Evolutionary conservation across 2,888 invertebrate species (phyloP), one percentile per base, ranked within the genome.

Genomic region (Julus scandinavius): DNA sequence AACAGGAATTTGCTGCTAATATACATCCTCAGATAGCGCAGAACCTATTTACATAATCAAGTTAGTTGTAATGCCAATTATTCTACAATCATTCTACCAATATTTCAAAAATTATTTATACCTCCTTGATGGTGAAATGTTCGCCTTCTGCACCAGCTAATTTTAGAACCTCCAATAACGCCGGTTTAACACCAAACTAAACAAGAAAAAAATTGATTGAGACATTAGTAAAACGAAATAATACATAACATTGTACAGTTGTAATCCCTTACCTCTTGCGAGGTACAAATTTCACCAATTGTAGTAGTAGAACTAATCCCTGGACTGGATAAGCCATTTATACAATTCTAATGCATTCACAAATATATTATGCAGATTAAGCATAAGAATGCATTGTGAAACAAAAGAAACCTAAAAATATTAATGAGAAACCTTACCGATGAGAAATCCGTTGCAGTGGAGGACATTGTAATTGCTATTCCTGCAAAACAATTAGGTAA

Each of bases 81-180:
- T 17, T 84, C 17, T n/a, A 85, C 40, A 29, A 29, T 29, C 29
- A 29, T 29, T 29, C 29, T 29, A 29, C 29, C 29, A 29, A 29
- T n/a, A 40, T 85, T 85, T 9, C 85, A 85, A 5, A 20, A 84
- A 86, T 50, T 29, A n/a, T 38, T 13, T 6, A n/a, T 45, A 88
- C 88, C 80, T 88, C 86, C 40, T 45, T 86, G 2, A 63, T 2
- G 29, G 86, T 86, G 45, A 88, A 88, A 13, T 17, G 9, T n/a
- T 86, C 86, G 9, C 86, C 86, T 72, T 88, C 17, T 17, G 88
- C 88, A n/a, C 88, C 88, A 4, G 63, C 88, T 2, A 85, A 20
- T 63, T 72, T 86, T 45, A 88, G 72, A 7, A 88, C 85, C 7
- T 86, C 88, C 72, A 88, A 45, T 15, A 88, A 72, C 4, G 20